Base-by-base conservation (phyloP, 2,797 vertebrate genomes). In the Pygocentrus nattereri region DNA sequence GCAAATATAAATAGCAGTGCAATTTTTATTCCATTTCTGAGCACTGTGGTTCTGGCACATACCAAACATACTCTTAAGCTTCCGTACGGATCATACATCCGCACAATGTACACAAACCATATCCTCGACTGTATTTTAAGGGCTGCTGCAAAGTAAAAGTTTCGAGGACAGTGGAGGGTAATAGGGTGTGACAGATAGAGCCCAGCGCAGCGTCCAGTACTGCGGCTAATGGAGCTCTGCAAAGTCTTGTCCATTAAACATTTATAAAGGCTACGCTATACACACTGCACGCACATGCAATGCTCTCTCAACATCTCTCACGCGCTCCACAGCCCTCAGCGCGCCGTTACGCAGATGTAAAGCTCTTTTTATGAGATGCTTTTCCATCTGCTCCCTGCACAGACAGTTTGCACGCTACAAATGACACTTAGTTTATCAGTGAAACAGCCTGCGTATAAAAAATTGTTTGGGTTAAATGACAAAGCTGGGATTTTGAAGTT, bases 111-210 rank as follows among this genome's bases (percentile, higher is more conserved):
- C 58, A 77, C 80, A 62, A 65, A 34, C 56, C 56, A 38, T 31
- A 77, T 52, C 56, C 54, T 1, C 27, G 8, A 27, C 41, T 65
- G 27, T n/a, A 27, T 18, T 44, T 49, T 18, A 44, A n/a, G 41
- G n/a, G 61, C 27, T 15, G 58, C 49, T 34, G 5, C n/a, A 62
- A 52, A 80, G 65, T 79, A 47, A 86, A 91, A 88, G 84, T 85
- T 91, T 88, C 90, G 87, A 86, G 84, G 79, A 83, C 85, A 80
- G 70, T 21, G 80, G 80, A 87, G 81, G 85, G 88, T 89, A 92
- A 92, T 90, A 88, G 82, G 86, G 81, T 88, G 86, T 91, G 91
- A 93, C 92, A 92, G 90, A 90, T 86, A 89, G 92, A 92, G 91
- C 85, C 88, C 85, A 91, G 87, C 84, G 80, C 87, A 89, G 90